Base-by-base conservation (phyloP, 2,797 vertebrate genomes). In the Dermochelys coriacea region DNA sequence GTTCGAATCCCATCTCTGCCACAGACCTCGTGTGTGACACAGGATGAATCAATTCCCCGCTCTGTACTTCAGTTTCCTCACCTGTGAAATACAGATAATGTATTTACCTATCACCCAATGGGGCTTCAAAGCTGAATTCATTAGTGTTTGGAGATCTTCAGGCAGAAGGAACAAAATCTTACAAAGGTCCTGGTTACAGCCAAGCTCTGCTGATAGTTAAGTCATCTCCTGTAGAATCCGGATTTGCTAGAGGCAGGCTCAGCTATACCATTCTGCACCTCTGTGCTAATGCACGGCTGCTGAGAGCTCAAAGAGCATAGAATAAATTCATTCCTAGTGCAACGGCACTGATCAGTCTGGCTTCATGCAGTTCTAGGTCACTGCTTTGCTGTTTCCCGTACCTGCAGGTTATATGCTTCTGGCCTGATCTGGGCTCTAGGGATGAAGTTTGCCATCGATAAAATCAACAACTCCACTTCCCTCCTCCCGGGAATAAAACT, bases 381-480 rank as follows among this genome's bases (percentile, higher is more conserved):
- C 78, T 47, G 27, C 37, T 50, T 47, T 34, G 27, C 34, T 12
- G 8, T 12, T 49, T 49, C 16, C 12, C 8, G 12, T 45, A 6
- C 41, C 88, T 15, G 21, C 94, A 97, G 97, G 93, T 82, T 98
- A 1, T 97, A 92, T 0, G 0, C 15, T 0, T 82, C 89, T 0
- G 98, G 98, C 41, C 95, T 98, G 2, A 68, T 97, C 31, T 97
- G 98, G 98, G 98, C 96, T 1, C 96, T 98, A 1, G 98, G 94
- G 0, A 94, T 98, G 98, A 97, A 82, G 89, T 98, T 98, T 64
- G 94, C 98, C 0, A 77, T 98, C 1, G 98, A 98, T 1, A 96
- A 98, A 93, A 98, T 98, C 95, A 98, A 98, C 97, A 98, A 98
- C 0, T 95, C 93, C 45, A 97, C 97, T 0, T 8, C 47, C 0